phyloP scores from a whole-genome alignment of 1,140 invertebrate genomes.

The Drosophila pseudoananassae region DNA sequence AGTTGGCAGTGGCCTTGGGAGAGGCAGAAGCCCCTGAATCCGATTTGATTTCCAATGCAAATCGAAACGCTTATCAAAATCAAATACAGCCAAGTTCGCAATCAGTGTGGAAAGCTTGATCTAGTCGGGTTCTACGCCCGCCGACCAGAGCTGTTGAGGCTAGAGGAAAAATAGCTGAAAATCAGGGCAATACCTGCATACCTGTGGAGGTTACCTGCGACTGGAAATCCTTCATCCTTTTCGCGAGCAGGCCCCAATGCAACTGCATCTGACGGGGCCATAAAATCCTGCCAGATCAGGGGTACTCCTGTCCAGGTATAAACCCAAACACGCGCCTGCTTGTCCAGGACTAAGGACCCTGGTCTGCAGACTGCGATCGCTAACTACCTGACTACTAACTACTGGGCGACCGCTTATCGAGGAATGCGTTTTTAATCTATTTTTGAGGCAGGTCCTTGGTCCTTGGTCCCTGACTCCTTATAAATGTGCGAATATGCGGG shows the following conservation, averaged over 20 bases:
- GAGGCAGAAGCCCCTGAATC: background rate
- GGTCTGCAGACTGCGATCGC: background rate
- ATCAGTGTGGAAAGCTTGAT: conserved; percentile 39
- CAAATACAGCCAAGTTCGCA: conserved; percentile 45
- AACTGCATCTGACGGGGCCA: background rate
- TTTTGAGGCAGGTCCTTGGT: conserved; percentile 16
- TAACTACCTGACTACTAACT: conserved; percentile 44
- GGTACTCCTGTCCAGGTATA: conserved; percentile 15
- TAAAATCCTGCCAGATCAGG: background rate
- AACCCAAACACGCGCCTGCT: conserved; percentile 41
- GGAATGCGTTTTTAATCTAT: conserved; percentile 67
- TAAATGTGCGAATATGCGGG: conserved; percentile 24
- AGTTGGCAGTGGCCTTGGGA: too few species aligned
- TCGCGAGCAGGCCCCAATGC: background rate
- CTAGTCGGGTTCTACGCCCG: conserved; percentile 29
- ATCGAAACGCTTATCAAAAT: conserved; percentile 46
- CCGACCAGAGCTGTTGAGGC: background rate
- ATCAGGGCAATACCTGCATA: background rate
- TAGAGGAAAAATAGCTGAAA: background rate
- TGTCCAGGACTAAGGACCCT: conserved; percentile 35
- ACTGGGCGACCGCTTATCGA: conserved; percentile 25
- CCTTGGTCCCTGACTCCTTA: conserved; percentile 5
- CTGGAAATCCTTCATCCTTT: background rate
- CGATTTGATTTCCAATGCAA: conserved; percentile 40
- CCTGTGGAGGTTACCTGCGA: conserved; percentile 3